Base-by-base conservation (phyloP, 2,797 vertebrate genomes). In the Pseudochromis fuscus region DNA sequence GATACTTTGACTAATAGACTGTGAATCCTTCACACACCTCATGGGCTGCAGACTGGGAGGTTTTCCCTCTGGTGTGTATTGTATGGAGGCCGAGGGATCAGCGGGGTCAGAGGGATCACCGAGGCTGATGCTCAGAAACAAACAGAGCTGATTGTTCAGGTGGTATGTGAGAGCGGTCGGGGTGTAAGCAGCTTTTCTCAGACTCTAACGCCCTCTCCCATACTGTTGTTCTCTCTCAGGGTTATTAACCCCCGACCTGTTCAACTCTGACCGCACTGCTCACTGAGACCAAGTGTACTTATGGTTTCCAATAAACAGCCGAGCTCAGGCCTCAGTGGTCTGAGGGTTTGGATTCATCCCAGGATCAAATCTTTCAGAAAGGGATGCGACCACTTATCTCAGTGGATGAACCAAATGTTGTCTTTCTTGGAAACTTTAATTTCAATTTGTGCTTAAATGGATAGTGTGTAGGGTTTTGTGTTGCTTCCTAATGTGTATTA, bases 141-240 rank as follows among this genome's bases (percentile, higher is more conserved):
- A 58, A 77, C 57, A 28, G 38, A 35, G 66, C 52, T 65, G 66
- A 71, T 64, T 46, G 37, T 15, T 55, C 16, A 27, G 12, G 31
- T 52, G 60, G 21, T 53, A 23, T 55, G 11, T 38, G 74, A 63
- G 76, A 83, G 67, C 49, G 19, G n/a, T 48, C 18, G 38, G 24
- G 56, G 63, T 64, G 38, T 77, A 50, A 82, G 64, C 69, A 31
- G 49, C 58, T 86, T 75, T 85, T 87, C 89, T 88, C 77, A 72
- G 77, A 79, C 69, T 79, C n/a, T 12, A 21, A 30, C 38, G 25
- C 59, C 59, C 55, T 68, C 38, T 84, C 76, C 48, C 56, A 70
- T 35, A 51, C 73, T 38, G 46, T 49, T 52, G 67, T 51, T 67
- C 73, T 58, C 56, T 77, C 35, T 58, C 45, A 12, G 60, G 60